Evolutionary conservation across 2,113 vertebrate genomes (phyloP), one percentile per base, ranked within the genome.

Genomic region (Tinamus guttatus): DNA sequence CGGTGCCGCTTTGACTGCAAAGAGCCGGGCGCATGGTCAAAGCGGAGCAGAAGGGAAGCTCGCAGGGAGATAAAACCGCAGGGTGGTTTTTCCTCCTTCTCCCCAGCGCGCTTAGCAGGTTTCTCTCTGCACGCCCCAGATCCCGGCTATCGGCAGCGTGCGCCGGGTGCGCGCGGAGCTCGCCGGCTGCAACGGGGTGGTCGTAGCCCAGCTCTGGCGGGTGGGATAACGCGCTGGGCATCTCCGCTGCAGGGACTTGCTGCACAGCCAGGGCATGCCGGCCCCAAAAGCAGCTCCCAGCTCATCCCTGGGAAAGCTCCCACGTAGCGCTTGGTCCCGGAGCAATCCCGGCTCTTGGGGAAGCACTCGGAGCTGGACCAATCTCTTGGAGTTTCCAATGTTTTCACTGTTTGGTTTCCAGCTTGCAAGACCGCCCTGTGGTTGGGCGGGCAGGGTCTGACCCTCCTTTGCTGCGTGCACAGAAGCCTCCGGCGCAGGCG

Each of bases 1-100:
- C 25, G 58, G 95, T 88, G 88, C 94, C 95, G 93, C 77, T 93
- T 88, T 96, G 95, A 93, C 96, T 87, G 75, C 12, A 28, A 90
- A 11, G 36, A 96, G 79, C 96, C 45, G 28, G 95, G 90, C 49
- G 47, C 21, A 32, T 4, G 71, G 84, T 81, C 93, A 80, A 52
- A 90, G 85, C 81, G n/a, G 28, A 82, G 79, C 16, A 3, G 92
- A 63, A 87, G 86, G 90, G 68, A 68, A 58, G 59, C 70, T 90
- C 65, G 74, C 27, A 49, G 90, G 85, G 86, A 94, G 90, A 82
- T 84, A 89, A 95, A 93, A 93, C 69, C 51, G 69, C 38, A 96
- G 85, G 71, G n/a, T 74, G 49, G 51, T 76, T 80, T 86, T 67
- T 22, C 79, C 67, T 21, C 7, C 8, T 43, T 14, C 22, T 47